These are phyloP conservation scores for Anarhynchus alexandrinus DNA, from an alignment of 2,113 vertebrate species.

Conservation along the genomic window DNA sequence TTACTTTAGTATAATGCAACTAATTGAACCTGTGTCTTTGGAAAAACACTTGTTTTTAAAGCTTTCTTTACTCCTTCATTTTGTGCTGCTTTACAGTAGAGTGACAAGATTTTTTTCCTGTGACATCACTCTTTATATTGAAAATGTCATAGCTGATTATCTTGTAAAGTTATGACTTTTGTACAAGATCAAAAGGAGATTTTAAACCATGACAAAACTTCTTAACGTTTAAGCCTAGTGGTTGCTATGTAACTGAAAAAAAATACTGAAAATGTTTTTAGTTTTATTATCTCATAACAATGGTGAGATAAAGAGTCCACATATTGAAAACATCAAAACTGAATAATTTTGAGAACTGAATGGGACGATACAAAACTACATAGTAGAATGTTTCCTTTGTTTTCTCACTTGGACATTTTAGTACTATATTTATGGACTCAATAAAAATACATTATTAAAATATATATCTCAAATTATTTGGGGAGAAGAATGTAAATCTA, in stretches of 20 bases:
- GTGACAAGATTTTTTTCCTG: background rate
- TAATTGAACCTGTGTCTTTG: background rate
- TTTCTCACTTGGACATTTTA: background rate
- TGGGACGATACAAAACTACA: background rate
- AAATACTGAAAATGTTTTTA: background rate
- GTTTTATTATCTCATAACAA: background rate
- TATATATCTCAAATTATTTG: background rate
- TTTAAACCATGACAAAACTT: background rate
- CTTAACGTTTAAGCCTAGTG: background rate
- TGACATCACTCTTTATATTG: background rate
- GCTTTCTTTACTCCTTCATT: background rate
- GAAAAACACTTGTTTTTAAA: background rate
- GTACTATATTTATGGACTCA: background rate
- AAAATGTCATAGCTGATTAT: background rate
- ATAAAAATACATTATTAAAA: background rate
- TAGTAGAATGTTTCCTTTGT: background rate
- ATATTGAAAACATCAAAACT: background rate
- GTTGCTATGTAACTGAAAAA: background rate
- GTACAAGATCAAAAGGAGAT: background rate
- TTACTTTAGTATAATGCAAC: background rate
- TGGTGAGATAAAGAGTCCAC: background rate
- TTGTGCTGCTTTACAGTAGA: background rate
- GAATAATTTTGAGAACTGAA: background rate
- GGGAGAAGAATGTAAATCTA: background rate
- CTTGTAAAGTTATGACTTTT: background rate